Percentiles rank a stretch among this genome's conserved stretches.
Evolutionary conservation across 2,888 invertebrate species (phyloP).

Genomic region (Drosophila merina): DNA sequence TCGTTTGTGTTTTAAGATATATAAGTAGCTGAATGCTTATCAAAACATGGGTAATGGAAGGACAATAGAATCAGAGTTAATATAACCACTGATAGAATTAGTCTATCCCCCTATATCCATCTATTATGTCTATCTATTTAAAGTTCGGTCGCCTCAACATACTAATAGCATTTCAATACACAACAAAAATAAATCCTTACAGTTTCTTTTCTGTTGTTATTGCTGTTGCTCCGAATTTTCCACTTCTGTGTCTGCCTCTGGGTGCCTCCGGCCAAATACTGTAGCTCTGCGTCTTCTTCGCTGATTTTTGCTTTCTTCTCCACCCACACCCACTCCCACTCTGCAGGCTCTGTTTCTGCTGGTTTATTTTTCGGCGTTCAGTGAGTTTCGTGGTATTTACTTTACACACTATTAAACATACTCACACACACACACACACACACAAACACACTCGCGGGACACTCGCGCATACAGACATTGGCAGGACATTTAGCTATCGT

Average conservation of each 20-base stretch:
- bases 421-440: constrained; percentile 12
- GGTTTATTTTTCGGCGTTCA: constrained; percentile 72
- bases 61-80: constrained; percentile 10
- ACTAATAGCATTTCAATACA: constrained; percentile 26
- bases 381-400: constrained; percentile 74
- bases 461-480: constrained; percentile 30
- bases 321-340: not conserved
- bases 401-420: constrained; percentile 51
- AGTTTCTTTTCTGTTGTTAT: constrained; percentile 10
- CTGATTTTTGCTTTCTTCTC: constrained; percentile 59
- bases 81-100: constrained; percentile 13
- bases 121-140: constrained; percentile 44
- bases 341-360: constrained; percentile 13
- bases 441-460: constrained; percentile 23
- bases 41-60: not conserved
- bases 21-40: not conserved
- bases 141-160: constrained; percentile 26
- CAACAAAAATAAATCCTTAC: constrained; percentile 44
- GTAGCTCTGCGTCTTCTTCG: constrained; percentile 57
- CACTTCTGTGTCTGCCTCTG: constrained; percentile 54
- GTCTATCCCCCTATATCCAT: constrained; percentile 66
- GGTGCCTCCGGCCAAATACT: constrained; percentile 54
- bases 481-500: constrained; percentile 39
- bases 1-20: not conserved
- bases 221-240: constrained; percentile 15